Evolutionary conservation across 92 coral and sea anemone species (phyloP).

Genomic region (Epizoanthus ramosus): DNA sequence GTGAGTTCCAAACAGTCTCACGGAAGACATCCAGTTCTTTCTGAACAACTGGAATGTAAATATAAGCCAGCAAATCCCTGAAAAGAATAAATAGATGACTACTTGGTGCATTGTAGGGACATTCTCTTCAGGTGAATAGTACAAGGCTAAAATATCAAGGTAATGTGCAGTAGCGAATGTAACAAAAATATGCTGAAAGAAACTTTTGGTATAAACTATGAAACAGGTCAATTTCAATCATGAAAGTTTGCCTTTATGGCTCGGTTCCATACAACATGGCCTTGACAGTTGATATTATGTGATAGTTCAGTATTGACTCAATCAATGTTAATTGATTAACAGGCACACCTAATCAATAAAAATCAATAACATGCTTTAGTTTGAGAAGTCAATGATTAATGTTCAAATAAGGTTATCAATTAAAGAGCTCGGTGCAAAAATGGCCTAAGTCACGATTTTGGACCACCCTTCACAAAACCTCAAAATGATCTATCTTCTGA

Average conservation of each 20-base stretch:
- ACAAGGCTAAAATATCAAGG: neutral
- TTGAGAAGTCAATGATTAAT: too few relatives aligned
- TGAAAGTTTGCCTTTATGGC: neutral
- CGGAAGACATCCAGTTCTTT: constrained; percentile 10
- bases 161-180: neutral
- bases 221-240: neutral
- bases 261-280: neutral
- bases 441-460: neutral
- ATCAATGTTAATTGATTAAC: neutral
- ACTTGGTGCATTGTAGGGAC: neutral
- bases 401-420: neutral
- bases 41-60: constrained; percentile 11
- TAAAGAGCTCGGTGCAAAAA: too few relatives aligned
- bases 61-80: constrained; percentile 25
- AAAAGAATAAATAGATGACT: constrained; percentile 10
- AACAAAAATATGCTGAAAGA: neutral
- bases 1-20: constrained; percentile 21
- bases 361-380: neutral
- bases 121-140: neutral
- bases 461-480: neutral
- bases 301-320: neutral
- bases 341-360: neutral
- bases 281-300: neutral
- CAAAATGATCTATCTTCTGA: neutral
- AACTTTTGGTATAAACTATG: neutral